These are phyloP conservation scores for Halocynthia aurantium DNA, from an alignment of 23 tunicate species.

Conservation along the genomic window DNA sequence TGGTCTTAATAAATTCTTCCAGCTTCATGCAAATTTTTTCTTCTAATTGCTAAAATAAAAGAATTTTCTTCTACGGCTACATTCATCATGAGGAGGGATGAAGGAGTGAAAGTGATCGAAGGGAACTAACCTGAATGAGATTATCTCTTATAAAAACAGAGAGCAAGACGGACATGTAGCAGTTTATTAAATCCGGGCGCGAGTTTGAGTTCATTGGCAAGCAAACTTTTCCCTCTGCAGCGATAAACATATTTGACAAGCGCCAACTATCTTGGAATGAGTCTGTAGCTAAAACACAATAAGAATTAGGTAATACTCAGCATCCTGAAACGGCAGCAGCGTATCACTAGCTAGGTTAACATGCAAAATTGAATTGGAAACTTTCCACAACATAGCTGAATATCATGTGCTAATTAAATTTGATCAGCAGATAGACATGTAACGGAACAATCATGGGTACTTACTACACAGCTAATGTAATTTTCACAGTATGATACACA, in stretches of 20 bases:
- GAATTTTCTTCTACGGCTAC: neutral
- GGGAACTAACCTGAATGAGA: constrained; percentile 28
- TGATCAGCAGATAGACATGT: too few relatives aligned
- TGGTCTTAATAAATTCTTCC: too few relatives aligned
- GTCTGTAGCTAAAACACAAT: constrained; percentile 38
- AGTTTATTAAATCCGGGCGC: constrained; percentile 65
- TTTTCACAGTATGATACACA: too few relatives aligned
- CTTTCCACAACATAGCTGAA: too few relatives aligned
- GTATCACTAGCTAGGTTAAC: neutral
- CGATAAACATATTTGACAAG: constrained; percentile 62
- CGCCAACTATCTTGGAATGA: constrained; percentile 81
- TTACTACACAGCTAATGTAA: too few relatives aligned
- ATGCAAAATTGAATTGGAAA: neutral
- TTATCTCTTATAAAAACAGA: constrained; percentile 49
- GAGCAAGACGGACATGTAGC: constrained; percentile 66
- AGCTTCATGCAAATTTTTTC: neutral
- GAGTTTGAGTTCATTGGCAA: constrained; percentile 35
- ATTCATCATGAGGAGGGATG: too few relatives aligned
- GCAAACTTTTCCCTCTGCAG: constrained; percentile 57
- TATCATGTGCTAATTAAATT: too few relatives aligned
- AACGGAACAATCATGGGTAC: too few relatives aligned
- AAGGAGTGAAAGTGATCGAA: too few relatives aligned
- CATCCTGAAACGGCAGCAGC: neutral
- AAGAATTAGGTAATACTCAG: neutral
- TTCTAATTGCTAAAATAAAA: neutral